Base-by-base conservation (phyloP, 2,888 invertebrate species). In the Melangyna quadrimaculata region DNA sequence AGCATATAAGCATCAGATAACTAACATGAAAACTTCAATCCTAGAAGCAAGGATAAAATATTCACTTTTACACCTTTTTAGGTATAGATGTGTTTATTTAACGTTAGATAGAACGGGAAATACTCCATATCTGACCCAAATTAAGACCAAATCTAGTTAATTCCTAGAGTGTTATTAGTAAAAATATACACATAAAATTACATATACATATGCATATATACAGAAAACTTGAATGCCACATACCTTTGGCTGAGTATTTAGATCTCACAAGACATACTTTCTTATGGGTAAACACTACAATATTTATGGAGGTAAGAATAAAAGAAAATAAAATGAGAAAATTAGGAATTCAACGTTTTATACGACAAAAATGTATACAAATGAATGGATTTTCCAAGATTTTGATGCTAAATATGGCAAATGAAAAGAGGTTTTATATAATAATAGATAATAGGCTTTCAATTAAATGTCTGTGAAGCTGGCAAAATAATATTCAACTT, bases 51-150 rank as follows among this genome's bases (percentile, higher is more conserved):
- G 70, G 55, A 51, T 65, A 65, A 67, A 55, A 69, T 83, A 78
- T 74, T 71, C 65, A 70, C 71, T 80, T 86, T 80, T 70, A 77
- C 80, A 80, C 84, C 79, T 79, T 75, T 75, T 79, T 71, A 53
- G 70, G 51, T 53, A 27, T 27, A 53, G 43, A 65, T 32, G 12
- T 71, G 79, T 78, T 69, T 84, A 48, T 51, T 84, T 65, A 71
- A 70, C 43, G 63, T 4, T 3, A 57, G 74, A 53, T 48, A 48
- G 51, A 48, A 79, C 51, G 57, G 83, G 70, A 74, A 78, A 77
- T 72, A 48, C 57, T 75, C 61, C 79, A 61, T 72, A 67, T 75
- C 67, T 71, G 14, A 69, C 63, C 57, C 77, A 35, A 86, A 73
- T 86, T 80, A 86, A 72, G 70, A 29, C 37, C 27, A 65, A 83